phyloP scores from a whole-genome alignment of 2,113 vertebrate genomes.

The Nansenia antarctica region DNA sequence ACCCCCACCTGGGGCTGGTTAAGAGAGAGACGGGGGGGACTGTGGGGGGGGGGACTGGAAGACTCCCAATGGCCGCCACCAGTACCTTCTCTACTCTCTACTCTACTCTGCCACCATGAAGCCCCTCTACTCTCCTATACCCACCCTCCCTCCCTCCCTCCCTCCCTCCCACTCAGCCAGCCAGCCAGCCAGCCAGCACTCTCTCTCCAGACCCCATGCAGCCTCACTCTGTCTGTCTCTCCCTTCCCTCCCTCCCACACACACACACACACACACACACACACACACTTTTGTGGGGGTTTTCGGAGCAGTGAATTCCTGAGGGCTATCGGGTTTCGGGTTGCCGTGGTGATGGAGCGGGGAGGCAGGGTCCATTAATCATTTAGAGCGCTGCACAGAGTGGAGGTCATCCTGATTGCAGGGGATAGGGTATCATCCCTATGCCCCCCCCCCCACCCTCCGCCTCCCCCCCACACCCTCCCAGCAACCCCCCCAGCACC shows the following conservation, averaged over 20 bases:
- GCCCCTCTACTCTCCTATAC: too few species aligned
- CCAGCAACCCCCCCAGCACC: constrained; percentile 63
- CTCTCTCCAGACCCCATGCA: constrained; percentile 4
- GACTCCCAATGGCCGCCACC: background rate
- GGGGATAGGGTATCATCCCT: constrained; percentile 99
- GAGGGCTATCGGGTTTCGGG: constrained; percentile 92
- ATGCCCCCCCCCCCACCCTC: constrained; percentile 66
- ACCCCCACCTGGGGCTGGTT: background rate
- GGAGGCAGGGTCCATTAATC: constrained; percentile 99
- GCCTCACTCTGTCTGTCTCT: background rate
- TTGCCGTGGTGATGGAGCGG: constrained; percentile 96
- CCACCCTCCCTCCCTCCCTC: background rate
- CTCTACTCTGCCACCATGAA: too few species aligned
- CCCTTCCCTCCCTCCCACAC: background rate
- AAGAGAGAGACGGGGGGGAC: too few species aligned
- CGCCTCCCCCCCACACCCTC: constrained; percentile 75
- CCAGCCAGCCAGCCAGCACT: background rate
- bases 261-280: constrained; percentile 38
- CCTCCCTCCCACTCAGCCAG: background rate
- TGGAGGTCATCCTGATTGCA: constrained; percentile 99
- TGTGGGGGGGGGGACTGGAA: background rate
- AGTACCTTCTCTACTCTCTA: too few species aligned
- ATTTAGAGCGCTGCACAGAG: constrained; percentile 96
- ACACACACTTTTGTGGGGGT: constrained; percentile 55
- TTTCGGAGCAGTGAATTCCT: constrained; percentile 93